phyloP scores from a whole-genome alignment of 2,797 vertebrate genomes.

The Manis javanica region DNA sequence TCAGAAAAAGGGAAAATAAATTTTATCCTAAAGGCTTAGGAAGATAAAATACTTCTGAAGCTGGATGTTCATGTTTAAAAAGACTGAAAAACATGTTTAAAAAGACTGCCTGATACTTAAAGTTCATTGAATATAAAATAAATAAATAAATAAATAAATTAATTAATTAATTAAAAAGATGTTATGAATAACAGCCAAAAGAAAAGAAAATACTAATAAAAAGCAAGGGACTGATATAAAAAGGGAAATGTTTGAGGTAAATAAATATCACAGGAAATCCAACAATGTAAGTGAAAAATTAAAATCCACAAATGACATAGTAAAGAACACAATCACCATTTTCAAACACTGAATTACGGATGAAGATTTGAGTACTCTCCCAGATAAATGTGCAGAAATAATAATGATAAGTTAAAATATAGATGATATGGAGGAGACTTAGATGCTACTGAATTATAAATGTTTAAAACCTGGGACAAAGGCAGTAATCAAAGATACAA shows the following conservation, averaged over 20 bases:
- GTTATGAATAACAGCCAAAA: neutral
- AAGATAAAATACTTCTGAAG: neutral
- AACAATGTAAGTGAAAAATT: neutral
- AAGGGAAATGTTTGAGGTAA: neutral
- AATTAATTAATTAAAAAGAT: neutral
- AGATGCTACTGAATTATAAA: neutral
- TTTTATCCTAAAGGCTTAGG: neutral
- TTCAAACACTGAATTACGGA: neutral
- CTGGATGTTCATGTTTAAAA: neutral
- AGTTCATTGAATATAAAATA: neutral
- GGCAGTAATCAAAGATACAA: neutral
- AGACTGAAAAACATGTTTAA: neutral
- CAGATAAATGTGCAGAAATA: neutral
- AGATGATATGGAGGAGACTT: neutral
- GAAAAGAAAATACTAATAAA: neutral
- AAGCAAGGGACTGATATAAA: neutral
- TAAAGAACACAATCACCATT: neutral
- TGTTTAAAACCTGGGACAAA: neutral
- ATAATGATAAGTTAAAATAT: neutral
- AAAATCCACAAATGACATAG: neutral
- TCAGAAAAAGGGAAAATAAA: neutral
- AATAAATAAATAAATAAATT: neutral
- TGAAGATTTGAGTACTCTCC: neutral
- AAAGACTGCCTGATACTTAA: neutral
- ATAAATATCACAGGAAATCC: neutral